Evolutionary conservation across 2,113 vertebrate species (phyloP).

Genomic region (Petroica traversi): DNA sequence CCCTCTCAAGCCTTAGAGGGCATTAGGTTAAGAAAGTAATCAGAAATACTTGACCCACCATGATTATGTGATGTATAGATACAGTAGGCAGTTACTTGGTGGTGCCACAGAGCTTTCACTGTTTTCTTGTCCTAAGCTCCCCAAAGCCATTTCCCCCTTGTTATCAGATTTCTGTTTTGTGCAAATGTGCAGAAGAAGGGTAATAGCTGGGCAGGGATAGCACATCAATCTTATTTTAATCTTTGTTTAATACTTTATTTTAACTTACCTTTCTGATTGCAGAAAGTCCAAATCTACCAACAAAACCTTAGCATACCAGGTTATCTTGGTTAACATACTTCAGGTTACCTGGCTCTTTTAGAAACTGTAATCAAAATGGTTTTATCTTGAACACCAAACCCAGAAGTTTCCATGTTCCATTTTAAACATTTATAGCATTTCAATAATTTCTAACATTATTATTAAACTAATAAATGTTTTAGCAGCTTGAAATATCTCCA

Average conservation of each 20-base stretch:
- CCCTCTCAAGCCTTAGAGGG: not conserved
- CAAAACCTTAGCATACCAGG: not conserved
- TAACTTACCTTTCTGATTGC: constrained; percentile 18
- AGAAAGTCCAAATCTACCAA: constrained; percentile 6
- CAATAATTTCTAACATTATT: constrained; percentile 43
- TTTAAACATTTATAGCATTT: constrained; percentile 50
- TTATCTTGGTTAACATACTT: not conserved
- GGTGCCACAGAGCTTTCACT: not conserved
- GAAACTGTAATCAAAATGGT: not conserved
- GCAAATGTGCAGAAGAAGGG: not conserved
- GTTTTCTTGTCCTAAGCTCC: not conserved
- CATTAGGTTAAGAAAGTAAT: constrained; percentile 32
- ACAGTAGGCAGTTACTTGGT: not conserved
- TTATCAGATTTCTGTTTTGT: not conserved
- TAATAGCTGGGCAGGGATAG: not conserved
- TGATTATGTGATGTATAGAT: not conserved
- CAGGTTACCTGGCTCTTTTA: not conserved
- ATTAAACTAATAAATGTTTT: constrained; percentile 51
- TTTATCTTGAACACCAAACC: constrained; percentile 11
- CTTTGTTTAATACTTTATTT: not conserved
- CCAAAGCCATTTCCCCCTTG: not conserved
- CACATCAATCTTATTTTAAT: not conserved
- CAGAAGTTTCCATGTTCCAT: not conserved
- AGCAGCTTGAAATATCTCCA: constrained; percentile 42
- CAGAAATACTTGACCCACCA: constrained; percentile 2